Evolutionary conservation across 2,888 invertebrate species (phyloP).

Genomic region (Dicycla oo): DNA sequence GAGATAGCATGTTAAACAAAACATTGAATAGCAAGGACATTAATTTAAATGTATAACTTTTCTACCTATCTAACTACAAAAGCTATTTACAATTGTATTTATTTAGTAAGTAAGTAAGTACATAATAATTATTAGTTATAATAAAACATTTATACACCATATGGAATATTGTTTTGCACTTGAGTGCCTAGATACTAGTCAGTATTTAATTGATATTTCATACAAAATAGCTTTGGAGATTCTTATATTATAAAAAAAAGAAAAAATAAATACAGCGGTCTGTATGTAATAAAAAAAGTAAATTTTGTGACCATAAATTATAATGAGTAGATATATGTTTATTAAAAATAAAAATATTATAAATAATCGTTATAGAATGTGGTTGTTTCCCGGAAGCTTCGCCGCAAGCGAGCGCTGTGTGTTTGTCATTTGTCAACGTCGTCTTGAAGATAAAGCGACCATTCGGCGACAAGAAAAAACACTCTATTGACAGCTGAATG

Average conservation of each 20-base stretch:
- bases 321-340: conserved; percentile 13
- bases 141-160: conserved; percentile 58
- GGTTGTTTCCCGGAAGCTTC: too few species aligned
- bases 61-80: conserved; percentile 64
- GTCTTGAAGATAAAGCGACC: too few species aligned
- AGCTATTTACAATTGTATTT: conserved; percentile 65
- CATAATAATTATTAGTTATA: conserved; percentile 40
- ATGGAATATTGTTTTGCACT: conserved; percentile 53
- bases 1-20: conserved; percentile 28
- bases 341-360: not conserved
- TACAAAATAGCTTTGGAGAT: conserved; percentile 57
- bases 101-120: conserved; percentile 67
- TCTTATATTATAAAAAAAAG: conserved; percentile 23
- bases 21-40: conserved; percentile 49
- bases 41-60: conserved; percentile 52
- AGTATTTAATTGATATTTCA: conserved; percentile 40
- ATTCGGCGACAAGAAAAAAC: too few species aligned
- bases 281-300: not conserved
- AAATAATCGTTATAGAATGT: conserved; percentile 1
- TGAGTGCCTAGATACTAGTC: conserved; percentile 38
- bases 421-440: too few species aligned
- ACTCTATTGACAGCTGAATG: too few species aligned
- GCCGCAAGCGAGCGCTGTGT: too few species aligned
- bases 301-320: conserved; percentile 14
- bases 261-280: conserved; percentile 3